Percentiles rank a stretch among this genome's conserved stretches.
These are phyloP conservation scores for Todiramphus saurophagus DNA, from an alignment of 2,113 vertebrate species.

Conservation along the genomic window DNA sequence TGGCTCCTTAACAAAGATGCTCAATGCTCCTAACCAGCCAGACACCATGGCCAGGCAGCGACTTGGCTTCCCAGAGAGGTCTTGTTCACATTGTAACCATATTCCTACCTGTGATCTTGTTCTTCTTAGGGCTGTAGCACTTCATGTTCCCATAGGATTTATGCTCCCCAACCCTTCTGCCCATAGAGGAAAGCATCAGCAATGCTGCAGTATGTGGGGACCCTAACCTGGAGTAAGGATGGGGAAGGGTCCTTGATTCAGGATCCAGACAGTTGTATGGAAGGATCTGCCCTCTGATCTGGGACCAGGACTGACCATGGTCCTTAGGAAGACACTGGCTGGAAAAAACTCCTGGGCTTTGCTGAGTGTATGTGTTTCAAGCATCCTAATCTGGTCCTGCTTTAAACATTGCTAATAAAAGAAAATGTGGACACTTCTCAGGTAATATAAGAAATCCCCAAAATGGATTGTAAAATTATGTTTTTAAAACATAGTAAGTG, in stretches of 20 bases:
- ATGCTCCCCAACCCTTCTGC: not conserved
- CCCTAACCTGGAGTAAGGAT: not conserved
- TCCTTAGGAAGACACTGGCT: not conserved
- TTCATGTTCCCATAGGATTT: fast-evolving
- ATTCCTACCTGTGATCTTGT: not conserved
- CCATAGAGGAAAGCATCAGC: not conserved
- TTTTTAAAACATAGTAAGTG: not conserved
- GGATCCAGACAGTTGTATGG: fast-evolving
- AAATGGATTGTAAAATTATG: not conserved
- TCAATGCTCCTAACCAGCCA: not conserved
- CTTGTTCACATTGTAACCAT: not conserved
- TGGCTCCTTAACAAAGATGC: not conserved
- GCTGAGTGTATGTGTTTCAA: not conserved
- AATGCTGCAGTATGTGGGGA: not conserved
- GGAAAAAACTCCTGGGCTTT: not conserved
- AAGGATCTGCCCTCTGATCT: not conserved
- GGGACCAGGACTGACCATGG: not conserved
- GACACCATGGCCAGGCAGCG: not conserved
- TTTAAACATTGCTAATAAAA: not conserved
- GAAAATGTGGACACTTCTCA: not conserved
- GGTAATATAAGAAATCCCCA: not conserved
- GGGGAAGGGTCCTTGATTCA: not conserved
- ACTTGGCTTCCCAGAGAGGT: not conserved
- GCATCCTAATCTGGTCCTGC: not conserved
- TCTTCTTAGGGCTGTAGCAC: not conserved